Evolutionary conservation across 2,888 invertebrate species (phyloP).

Genomic region (Fragum whitleyi): DNA sequence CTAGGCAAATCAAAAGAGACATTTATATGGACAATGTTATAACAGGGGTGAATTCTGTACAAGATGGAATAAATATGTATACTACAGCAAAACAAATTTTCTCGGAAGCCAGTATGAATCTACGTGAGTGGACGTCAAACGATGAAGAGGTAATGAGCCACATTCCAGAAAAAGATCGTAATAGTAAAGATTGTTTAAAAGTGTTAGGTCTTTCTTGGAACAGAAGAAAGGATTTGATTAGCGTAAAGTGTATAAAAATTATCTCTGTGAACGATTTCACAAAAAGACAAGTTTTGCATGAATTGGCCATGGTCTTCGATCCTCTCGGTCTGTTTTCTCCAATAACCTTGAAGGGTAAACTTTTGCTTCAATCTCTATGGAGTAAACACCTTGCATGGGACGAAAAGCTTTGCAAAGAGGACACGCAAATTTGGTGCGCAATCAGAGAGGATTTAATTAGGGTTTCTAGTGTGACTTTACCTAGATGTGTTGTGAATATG

Average conservation of each 20-base stretch:
- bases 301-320: slow-evolving; percentile 27
- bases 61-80: slow-evolving; percentile 14
- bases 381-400: slow-evolving; percentile 12
- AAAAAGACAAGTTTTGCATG: slow-evolving; percentile 10
- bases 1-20: background rate
- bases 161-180: slow-evolving; percentile 18
- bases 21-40: too few species aligned
- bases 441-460: slow-evolving; percentile 8
- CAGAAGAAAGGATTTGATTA: slow-evolving; percentile 21
- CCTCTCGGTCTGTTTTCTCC: slow-evolving; percentile 39
- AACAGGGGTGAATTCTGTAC: background rate
- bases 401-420: background rate
- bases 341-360: background rate
- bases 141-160: background rate
- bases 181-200: background rate
- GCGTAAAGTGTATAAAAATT: background rate
- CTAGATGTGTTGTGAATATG: background rate
- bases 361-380: slow-evolving; percentile 3
- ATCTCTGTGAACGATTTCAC: background rate
- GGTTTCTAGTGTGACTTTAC: background rate
- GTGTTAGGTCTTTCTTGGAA: slow-evolving; percentile 36
- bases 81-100: slow-evolving; percentile 27
- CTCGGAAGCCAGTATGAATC: slow-evolving; percentile 39
- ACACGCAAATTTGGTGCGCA: background rate
- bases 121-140: slow-evolving; percentile 43